These are phyloP conservation scores for Alces alces DNA, from an alignment of 2,113 vertebrate species.

Conservation along the genomic window DNA sequence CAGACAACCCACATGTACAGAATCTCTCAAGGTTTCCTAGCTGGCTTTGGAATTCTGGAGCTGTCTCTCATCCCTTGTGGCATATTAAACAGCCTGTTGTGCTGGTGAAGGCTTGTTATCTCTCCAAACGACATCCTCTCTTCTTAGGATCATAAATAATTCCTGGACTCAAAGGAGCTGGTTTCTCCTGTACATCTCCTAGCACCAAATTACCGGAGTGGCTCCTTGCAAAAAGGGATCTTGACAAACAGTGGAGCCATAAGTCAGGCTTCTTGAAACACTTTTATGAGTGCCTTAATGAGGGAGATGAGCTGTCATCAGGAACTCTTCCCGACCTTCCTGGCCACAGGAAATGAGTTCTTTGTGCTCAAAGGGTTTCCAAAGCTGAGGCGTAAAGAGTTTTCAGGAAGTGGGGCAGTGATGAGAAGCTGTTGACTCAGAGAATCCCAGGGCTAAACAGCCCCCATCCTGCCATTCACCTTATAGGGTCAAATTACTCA, in stretches of 20 bases:
- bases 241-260: constrained; percentile 52
- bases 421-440: constrained; percentile 57
- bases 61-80: background rate
- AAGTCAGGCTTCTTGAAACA: constrained; percentile 66
- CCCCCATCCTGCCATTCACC: constrained; percentile 53
- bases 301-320: constrained; percentile 69
- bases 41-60: constrained; percentile 44
- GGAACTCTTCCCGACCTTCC: constrained; percentile 57
- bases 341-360: constrained; percentile 65
- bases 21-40: constrained; percentile 1
- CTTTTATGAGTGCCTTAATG: constrained; percentile 69
- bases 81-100: constrained; percentile 57
- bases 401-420: constrained; percentile 63
- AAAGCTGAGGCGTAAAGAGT: constrained; percentile 54
- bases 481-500: constrained; percentile 49
- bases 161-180: constrained; percentile 63
- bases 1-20: background rate
- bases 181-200: constrained; percentile 58
- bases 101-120: constrained; percentile 57
- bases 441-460: constrained; percentile 53
- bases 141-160: constrained; percentile 73
- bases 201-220: constrained; percentile 68
- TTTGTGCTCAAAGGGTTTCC: constrained; percentile 71
- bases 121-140: constrained; percentile 61
- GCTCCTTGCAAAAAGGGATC: constrained; percentile 33